phyloP scores from a whole-genome alignment of 2,888 invertebrate genomes.

The Spisula solida region DNA sequence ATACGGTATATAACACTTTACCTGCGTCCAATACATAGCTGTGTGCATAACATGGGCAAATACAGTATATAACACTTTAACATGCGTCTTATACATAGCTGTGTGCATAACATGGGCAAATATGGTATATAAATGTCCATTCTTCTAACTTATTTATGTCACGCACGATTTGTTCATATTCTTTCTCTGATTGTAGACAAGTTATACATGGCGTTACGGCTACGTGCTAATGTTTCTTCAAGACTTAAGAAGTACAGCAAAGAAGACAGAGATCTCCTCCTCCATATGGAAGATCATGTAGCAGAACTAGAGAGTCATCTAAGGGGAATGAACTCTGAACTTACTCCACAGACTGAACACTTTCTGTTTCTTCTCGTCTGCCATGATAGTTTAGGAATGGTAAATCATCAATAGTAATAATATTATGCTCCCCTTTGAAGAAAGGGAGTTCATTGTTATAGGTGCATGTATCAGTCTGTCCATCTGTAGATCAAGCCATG shows the following conservation, averaged over 20 bases:
- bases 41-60: too few relatives aligned
- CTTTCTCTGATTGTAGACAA: constrained; percentile 55
- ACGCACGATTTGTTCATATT: not conserved
- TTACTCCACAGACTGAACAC: constrained; percentile 63
- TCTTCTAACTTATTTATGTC: too few relatives aligned
- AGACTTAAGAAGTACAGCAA: constrained; percentile 31
- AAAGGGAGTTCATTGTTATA: too few relatives aligned
- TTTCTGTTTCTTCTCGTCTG: constrained; percentile 67
- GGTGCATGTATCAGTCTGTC: too few relatives aligned
- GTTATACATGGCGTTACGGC: constrained; percentile 48
- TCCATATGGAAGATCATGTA: constrained; percentile 51
- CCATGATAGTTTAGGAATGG: constrained; percentile 36
- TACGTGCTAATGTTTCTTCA: constrained; percentile 31
- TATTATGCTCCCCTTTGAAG: too few relatives aligned
- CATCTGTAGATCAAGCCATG: too few relatives aligned
- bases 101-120: too few relatives aligned
- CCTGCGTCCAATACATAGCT: too few relatives aligned
- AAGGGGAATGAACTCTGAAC: constrained; percentile 59
- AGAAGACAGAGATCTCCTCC: constrained; percentile 59
- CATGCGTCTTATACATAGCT: too few relatives aligned
- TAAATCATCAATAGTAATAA: not conserved
- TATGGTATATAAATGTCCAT: too few relatives aligned
- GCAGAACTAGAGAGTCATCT: constrained; percentile 65
- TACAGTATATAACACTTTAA: too few relatives aligned
- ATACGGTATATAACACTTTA: too few relatives aligned